These are phyloP conservation scores for Drosophila micromelanica DNA, from an alignment of 1,140 invertebrate genomes.

Conservation along the genomic window DNA sequence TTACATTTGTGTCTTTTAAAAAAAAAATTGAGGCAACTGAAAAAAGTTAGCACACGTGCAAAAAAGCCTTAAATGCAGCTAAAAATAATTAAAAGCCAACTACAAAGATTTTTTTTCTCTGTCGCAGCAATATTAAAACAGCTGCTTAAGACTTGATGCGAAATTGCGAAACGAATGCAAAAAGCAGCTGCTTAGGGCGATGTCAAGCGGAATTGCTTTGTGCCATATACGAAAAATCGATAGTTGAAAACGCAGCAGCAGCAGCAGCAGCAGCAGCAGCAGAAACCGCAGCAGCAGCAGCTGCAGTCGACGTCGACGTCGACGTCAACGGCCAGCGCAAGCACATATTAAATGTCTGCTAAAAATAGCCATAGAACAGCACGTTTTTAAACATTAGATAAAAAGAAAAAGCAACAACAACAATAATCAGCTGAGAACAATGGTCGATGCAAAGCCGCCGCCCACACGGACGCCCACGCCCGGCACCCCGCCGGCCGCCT, in stretches of 20 bases:
- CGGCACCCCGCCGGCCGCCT: slow-evolving; percentile 66
- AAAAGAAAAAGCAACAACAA: neutral
- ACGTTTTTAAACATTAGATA: slow-evolving; percentile 9
- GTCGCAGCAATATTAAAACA: slow-evolving; percentile 7
- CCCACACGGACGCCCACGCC: slow-evolving; percentile 47
- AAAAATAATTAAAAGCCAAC: slow-evolving; percentile 3
- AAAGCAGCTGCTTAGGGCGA: slow-evolving; percentile 20
- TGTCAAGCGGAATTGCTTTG: slow-evolving; percentile 17
- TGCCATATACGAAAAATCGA: slow-evolving; percentile 63
- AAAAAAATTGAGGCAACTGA: neutral
- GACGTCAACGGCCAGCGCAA: slow-evolving; percentile 33
- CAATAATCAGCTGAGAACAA: slow-evolving; percentile 1
- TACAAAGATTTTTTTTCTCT: slow-evolving; percentile 7
- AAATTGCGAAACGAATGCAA: slow-evolving; percentile 3
- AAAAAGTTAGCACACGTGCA: neutral
- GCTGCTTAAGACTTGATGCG: neutral
- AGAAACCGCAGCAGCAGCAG: slow-evolving; percentile 10
- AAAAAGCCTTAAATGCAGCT: neutral
- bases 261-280: slow-evolving; percentile 17
- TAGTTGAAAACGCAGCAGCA: slow-evolving; percentile 47
- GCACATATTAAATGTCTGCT: slow-evolving; percentile 41
- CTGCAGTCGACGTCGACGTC: too few species aligned
- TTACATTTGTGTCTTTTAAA: too few species aligned
- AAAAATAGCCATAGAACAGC: slow-evolving; percentile 35
- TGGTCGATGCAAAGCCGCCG: slow-evolving; percentile 73